Conservation (phyloP, 2,113 vertebrate species). For the Eleginops maclovinus region DNA sequence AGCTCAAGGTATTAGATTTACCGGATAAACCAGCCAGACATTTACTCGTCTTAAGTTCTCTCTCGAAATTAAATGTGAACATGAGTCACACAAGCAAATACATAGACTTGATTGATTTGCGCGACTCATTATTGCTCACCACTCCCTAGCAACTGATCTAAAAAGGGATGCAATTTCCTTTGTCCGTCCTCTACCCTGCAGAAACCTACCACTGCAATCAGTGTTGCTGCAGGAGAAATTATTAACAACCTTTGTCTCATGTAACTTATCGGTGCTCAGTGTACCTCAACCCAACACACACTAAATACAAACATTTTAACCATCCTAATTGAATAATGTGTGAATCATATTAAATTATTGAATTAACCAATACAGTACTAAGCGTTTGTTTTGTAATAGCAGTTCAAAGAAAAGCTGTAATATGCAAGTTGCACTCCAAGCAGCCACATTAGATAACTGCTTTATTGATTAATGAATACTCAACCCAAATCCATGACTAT, state of each 20-base stretch:
- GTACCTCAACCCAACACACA: too few species aligned
- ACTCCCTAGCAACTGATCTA: constrained; percentile 54
- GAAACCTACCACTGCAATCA: constrained; percentile 8
- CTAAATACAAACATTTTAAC: too few species aligned
- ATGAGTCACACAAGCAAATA: constrained; percentile 28
- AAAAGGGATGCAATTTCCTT: constrained; percentile 44
- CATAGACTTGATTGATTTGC: constrained; percentile 41
- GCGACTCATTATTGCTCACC: constrained; percentile 16
- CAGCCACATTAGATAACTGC: not conserved
- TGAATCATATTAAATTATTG: too few species aligned
- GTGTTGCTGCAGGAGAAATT: not conserved
- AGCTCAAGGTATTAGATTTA: not conserved
- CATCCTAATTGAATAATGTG: not conserved
- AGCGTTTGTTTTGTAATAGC: not conserved
- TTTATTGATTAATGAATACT: not conserved
- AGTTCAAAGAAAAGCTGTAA: not conserved
- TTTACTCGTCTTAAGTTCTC: not conserved
- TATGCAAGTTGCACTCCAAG: not conserved
- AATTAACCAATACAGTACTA: not conserved
- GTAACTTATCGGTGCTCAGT: too few species aligned
- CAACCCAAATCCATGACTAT: not conserved
- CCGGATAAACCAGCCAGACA: not conserved
- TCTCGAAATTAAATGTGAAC: not conserved
- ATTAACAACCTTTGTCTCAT: too few species aligned
- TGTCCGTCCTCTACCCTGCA: constrained; percentile 30